A percentile compares a stretch with the other conserved stretches of the same genome.
Evolutionary conservation across 2,113 vertebrate genomes (phyloP).

Genomic region (Tapirus terrestris): DNA sequence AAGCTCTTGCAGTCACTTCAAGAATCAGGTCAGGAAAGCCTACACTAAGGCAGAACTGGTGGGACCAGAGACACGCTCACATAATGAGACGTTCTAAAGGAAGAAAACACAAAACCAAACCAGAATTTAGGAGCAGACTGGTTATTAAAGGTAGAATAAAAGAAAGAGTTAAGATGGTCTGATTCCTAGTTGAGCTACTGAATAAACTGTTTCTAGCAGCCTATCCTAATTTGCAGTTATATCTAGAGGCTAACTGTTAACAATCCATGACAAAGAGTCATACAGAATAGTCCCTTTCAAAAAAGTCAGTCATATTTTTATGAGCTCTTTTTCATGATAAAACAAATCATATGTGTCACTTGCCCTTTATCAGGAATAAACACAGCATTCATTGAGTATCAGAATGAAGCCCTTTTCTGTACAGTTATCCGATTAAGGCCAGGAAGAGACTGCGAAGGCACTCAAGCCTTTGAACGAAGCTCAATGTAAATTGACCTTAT

Average conservation of each 20-base stretch:
- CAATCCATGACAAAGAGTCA: neutral
- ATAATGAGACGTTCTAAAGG: neutral
- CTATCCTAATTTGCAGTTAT: conserved; percentile 46
- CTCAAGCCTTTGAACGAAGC: conserved; percentile 42
- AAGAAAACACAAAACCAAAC: neutral
- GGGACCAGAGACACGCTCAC: neutral
- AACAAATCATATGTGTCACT: neutral
- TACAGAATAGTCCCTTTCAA: neutral
- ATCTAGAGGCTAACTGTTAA: conserved; percentile 50
- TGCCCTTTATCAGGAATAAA: conserved; percentile 43
- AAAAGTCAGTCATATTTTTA: conserved; percentile 40
- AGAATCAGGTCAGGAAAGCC: neutral
- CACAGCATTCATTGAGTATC: neutral
- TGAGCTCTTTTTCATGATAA: conserved; percentile 5
- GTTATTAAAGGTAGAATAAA: neutral
- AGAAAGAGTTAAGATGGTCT: neutral
- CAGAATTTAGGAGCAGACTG: neutral
- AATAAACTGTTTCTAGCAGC: neutral
- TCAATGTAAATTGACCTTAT: conserved; percentile 23
- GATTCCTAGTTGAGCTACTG: neutral
- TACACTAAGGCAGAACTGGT: rapidly evolving
- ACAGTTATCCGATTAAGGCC: neutral
- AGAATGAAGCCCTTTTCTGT: neutral
- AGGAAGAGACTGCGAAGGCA: conserved; percentile 44
- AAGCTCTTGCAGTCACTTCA: neutral